phyloP scores from a whole-genome alignment of 1,140 invertebrate genomes.

The Campodea augens region DNA sequence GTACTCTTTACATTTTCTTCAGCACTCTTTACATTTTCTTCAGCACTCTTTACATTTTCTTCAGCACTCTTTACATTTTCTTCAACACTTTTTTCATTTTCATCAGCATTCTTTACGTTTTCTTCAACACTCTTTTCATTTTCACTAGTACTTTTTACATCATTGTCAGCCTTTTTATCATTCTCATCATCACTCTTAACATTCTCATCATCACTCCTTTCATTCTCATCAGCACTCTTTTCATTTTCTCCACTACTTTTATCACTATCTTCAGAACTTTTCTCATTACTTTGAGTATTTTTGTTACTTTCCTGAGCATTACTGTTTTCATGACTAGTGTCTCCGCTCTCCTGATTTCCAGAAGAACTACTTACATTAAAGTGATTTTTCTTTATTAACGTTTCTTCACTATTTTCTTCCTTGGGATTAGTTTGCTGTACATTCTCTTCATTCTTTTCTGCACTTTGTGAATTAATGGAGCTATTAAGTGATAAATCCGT shows the following conservation, averaged over 20 bases:
- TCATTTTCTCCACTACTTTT: conserved; percentile 1
- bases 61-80: conserved; percentile 11
- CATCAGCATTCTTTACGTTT: not conserved
- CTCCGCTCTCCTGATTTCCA: not conserved
- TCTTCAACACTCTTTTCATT: conserved; percentile 1
- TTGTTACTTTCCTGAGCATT: not conserved
- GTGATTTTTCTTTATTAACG: conserved; percentile 4
- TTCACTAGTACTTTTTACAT: not conserved
- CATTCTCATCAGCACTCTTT: conserved; percentile 6
- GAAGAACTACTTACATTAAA: not conserved
- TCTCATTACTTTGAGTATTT: not conserved
- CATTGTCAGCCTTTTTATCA: conserved; percentile 2
- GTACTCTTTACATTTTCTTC: conserved; percentile 15
- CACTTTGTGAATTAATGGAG: conserved; percentile 4
- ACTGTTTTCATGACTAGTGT: not conserved
- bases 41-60: conserved; percentile 9
- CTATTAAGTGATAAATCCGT: not conserved
- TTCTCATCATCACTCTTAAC: too few species aligned
- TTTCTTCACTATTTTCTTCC: not conserved
- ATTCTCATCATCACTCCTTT: too few species aligned
- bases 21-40: conserved; percentile 12
- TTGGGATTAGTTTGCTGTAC: conserved; percentile 3
- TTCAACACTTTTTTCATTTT: conserved; percentile 3
- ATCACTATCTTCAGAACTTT: not conserved
- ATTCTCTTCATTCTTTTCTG: conserved; percentile 3